Evolutionary conservation across 2,888 invertebrate species (phyloP).

Genomic region (Agrotis clavis): DNA sequence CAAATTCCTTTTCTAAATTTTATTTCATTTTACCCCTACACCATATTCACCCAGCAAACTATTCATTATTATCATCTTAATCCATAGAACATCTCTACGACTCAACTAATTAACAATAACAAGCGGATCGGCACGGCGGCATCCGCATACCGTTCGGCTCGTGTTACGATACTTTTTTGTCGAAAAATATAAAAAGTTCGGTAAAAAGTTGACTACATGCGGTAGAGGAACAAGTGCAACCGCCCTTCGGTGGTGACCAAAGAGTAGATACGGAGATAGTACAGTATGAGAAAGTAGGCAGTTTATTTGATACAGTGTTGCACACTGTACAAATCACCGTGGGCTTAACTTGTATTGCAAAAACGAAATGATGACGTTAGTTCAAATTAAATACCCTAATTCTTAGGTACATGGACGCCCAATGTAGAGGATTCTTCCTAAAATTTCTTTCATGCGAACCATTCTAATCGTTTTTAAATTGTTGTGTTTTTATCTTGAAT

Average conservation of each 20-base stretch:
- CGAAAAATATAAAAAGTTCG: conserved; percentile 69
- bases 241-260: conserved; percentile 65
- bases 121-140: conserved; percentile 71
- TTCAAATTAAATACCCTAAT: no score
- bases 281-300: not conserved
- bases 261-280: conserved; percentile 61
- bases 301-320: not conserved
- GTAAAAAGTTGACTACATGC: conserved; percentile 83
- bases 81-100: conserved; percentile 13
- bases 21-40: no score
- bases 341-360: no score
- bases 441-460: no score
- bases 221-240: conserved; percentile 81
- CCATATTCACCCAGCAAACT: no score
- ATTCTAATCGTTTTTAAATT: no score
- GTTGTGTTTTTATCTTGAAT: no score
- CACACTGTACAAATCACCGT: no score
- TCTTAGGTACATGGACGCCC: no score
- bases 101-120: conserved; percentile 67
- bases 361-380: no score
- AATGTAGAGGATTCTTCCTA: no score
- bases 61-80: conserved; percentile 6
- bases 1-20: no score
- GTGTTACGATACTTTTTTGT: conserved; percentile 83
- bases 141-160: conserved; percentile 88